Evolutionary conservation across 2,888 invertebrate genomes (phyloP), one percentile per base, ranked within the genome.

Genomic region (Lepeophtheirus nordmannii): DNA sequence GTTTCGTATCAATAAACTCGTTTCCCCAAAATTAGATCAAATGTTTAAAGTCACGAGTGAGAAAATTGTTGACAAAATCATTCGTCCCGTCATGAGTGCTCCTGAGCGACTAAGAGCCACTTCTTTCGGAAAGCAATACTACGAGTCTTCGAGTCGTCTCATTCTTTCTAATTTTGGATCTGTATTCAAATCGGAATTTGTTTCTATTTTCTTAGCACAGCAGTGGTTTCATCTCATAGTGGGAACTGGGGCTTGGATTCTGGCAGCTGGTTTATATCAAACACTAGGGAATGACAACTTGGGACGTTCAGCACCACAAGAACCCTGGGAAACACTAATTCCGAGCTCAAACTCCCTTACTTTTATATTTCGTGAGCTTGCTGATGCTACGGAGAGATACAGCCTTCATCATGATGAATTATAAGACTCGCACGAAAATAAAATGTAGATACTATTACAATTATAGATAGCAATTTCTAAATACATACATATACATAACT

Each of bases 381-480:
- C 63, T 10, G 53, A 63, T 11, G 63, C 38, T 22, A 53, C 63
- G 2, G 20, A 46, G 60, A 60, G 12, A 17, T 38, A 53, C 10
- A 20, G 53, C 17, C 53, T 30, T 46, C 14, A 46, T 46, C 63
- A 63, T n/a, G 63, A 63, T 53, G 63, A 63, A 56, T 30, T 63
- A 8, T 63, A 22, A 38, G 37, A 23, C 37, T 30, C 1, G n/a
- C 14, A 30, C n/a, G 37, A 30, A 61, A 61, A 12, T 61, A 37
- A 61, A 30, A 30, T 3, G 8, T n/a, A n/a, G 2, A 37, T n/a
- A n/a, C 30, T 2, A 5, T 5, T 38, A 61, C 61, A 11, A 17
- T 37, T 61, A 37, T 37, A 37, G 37, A 37, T 46, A 46, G n/a
- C n/a, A 41, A 41, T 14, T 41, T 14, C 41, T 41, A 41, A n/a